These are phyloP conservation scores for Drosophila limbata DNA, from an alignment of 2,888 invertebrate species.

Conservation along the genomic window DNA sequence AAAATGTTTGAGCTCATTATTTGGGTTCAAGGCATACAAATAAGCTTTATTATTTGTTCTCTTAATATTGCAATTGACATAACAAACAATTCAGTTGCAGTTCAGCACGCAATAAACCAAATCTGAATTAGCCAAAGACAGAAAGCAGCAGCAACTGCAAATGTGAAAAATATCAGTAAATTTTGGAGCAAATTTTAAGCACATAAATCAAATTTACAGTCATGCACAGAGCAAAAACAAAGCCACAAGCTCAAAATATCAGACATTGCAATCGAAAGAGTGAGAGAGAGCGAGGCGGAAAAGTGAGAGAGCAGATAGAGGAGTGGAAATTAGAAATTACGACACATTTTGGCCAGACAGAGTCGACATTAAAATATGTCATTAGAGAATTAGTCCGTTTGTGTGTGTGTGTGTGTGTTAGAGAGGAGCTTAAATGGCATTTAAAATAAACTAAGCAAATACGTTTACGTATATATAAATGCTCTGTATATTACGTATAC, in stretches of 20 bases:
- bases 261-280: conserved; percentile 4
- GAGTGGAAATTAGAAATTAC: conserved; percentile 74
- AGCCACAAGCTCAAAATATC: conserved; percentile 32
- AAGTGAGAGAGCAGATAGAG: background rate
- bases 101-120: conserved; percentile 35
- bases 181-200: conserved; percentile 64
- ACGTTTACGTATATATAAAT: conserved; percentile 29
- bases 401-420: conserved; percentile 9
- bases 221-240: conserved; percentile 28
- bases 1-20: background rate
- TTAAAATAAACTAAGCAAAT: conserved; percentile 72
- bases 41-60: background rate
- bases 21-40: conserved; percentile 12
- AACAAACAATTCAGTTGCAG: conserved; percentile 29
- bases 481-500: conserved; percentile 16
- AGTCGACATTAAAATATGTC: conserved; percentile 74
- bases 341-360: conserved; percentile 64
- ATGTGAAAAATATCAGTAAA: conserved; percentile 45
- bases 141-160: conserved; percentile 3
- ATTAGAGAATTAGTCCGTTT: conserved; percentile 60
- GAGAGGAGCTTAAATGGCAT: conserved; percentile 72
- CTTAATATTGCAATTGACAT: conserved; percentile 39
- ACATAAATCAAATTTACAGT: conserved; percentile 71
- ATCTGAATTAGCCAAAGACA: conserved; percentile 34
- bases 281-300: background rate